phyloP scores from a whole-genome alignment of 2,888 invertebrate species.

The Tubiluchus corallicola region DNA sequence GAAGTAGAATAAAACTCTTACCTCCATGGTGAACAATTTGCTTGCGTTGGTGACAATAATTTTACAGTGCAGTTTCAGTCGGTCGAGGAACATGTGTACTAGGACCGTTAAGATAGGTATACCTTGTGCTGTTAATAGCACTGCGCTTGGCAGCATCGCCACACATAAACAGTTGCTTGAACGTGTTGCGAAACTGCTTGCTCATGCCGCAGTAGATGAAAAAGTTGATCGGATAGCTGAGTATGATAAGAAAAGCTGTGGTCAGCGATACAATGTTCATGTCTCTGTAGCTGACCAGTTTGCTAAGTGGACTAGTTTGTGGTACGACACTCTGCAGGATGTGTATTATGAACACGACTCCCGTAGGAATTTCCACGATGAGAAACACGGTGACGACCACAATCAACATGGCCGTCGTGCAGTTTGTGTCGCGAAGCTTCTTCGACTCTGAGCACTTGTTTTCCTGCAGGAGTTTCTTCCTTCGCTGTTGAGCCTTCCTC shows the following conservation, averaged over 20 bases:
- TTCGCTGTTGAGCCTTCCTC: conserved; percentile 56
- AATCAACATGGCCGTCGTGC: conserved; percentile 31
- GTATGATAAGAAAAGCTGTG: neutral
- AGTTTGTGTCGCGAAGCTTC: conserved; percentile 18
- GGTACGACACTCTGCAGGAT: neutral
- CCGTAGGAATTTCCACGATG: conserved; percentile 27
- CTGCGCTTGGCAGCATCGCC: neutral
- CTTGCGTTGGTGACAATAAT: too few relatives aligned
- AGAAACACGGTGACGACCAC: conserved; percentile 33
- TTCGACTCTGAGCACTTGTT: conserved; percentile 35
- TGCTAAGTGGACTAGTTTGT: too few relatives aligned
- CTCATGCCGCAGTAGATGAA: conserved; percentile 3
- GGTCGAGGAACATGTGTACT: too few relatives aligned
- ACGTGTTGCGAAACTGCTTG: conserved; percentile 2
- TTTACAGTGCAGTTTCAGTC: too few relatives aligned
- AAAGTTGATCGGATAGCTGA: neutral
- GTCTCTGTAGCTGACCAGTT: too few relatives aligned
- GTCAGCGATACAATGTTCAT: neutral
- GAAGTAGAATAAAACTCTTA: too few relatives aligned
- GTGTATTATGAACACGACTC: neutral
- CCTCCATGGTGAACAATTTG: too few relatives aligned
- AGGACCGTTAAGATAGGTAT: neutral
- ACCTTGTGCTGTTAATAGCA: neutral
- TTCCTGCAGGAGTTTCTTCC: conserved; percentile 55
- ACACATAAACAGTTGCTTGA: neutral